These are phyloP conservation scores for Neogale vison DNA, from an alignment of 2,113 vertebrate species.

Conservation along the genomic window DNA sequence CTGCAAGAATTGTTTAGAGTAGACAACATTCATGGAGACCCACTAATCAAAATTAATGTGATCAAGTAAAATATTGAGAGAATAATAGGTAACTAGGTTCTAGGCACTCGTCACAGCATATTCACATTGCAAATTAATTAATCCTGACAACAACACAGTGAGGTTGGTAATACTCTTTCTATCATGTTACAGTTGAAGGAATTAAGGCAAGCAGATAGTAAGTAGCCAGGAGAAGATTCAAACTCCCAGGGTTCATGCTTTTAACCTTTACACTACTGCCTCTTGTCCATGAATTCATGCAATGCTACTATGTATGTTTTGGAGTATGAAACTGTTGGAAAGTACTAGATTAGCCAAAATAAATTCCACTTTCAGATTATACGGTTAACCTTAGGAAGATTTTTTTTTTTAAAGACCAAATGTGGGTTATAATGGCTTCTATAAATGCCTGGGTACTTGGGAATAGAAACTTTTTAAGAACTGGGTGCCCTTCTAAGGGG, in stretches of 20 bases:
- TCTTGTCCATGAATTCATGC: neutral
- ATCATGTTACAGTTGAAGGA: neutral
- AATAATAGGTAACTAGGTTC: neutral
- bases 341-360: neutral
- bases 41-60: neutral
- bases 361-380: neutral
- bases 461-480: neutral
- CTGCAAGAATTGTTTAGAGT: neutral
- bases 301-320: no score
- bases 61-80: conserved; percentile 7
- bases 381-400: neutral
- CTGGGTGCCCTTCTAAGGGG: neutral
- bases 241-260: neutral
- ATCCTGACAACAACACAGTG: neutral
- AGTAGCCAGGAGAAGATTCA: neutral
- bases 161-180: neutral
- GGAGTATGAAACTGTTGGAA: neutral
- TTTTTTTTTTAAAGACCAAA: neutral
- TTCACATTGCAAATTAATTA: neutral
- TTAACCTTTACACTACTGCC: neutral
- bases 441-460: neutral
- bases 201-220: neutral
- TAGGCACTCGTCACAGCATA: neutral
- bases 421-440: neutral
- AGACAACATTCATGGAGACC: neutral